A percentile compares a stretch with the other conserved stretches of the same genome.
These are phyloP conservation scores for Aporophyla nigra DNA, from an alignment of 2,888 invertebrate species.

Conservation along the genomic window DNA sequence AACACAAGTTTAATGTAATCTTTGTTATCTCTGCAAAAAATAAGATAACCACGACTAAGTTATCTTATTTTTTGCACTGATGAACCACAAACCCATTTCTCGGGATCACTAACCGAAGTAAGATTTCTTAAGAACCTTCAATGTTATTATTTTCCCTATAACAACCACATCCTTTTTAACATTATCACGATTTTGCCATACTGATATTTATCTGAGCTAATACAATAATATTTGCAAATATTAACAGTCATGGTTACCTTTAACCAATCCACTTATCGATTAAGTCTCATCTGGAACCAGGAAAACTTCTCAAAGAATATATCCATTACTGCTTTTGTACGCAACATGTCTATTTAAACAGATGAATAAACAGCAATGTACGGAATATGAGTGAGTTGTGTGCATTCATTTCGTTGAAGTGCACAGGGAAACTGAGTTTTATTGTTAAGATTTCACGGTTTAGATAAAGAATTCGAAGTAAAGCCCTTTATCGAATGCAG, in stretches of 20 bases:
- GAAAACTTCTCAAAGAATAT: constrained; percentile 11
- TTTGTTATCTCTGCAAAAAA: not conserved
- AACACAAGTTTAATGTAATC: not conserved
- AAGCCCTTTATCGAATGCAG: too few species aligned
- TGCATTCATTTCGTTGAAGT: constrained; percentile 12
- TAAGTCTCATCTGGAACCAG: not conserved
- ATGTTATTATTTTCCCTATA: constrained; percentile 32
- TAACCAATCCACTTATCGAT: constrained; percentile 6
- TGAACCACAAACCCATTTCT: constrained; percentile 15
- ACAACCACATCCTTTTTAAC: constrained; percentile 46
- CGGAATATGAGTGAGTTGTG: not conserved
- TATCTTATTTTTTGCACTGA: constrained; percentile 8
- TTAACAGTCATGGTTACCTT: constrained; percentile 40
- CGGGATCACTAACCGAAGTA: not conserved
- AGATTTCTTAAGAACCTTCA: constrained; percentile 25
- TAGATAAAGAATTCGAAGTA: constrained; percentile 18
- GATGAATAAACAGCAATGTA: not conserved
- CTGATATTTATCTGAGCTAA: constrained; percentile 17
- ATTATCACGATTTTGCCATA: constrained; percentile 36
- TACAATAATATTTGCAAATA: constrained; percentile 7
- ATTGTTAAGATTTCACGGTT: constrained; percentile 33
- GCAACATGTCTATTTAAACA: not conserved
- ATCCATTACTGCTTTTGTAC: not conserved
- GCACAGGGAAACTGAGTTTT: constrained; percentile 13
- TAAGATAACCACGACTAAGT: not conserved